These are phyloP conservation scores for Mionectes olivaceus DNA, from an alignment of 2,797 vertebrate genomes.

Conservation along the genomic window DNA sequence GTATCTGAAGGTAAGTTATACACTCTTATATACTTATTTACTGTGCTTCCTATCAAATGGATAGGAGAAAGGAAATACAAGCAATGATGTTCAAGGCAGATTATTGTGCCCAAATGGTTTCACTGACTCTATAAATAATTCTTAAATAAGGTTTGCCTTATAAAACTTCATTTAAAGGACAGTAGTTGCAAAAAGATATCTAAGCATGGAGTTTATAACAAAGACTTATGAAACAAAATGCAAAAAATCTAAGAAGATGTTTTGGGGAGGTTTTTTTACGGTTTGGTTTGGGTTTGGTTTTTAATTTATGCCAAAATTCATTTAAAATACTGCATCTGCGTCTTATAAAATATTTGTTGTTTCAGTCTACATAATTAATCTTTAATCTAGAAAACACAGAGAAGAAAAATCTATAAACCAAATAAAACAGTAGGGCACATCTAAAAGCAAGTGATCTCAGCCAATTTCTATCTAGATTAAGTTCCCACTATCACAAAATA, in stretches of 20 bases:
- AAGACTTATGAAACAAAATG: not conserved
- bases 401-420: not conserved
- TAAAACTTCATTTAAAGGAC: not conserved
- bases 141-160: not conserved
- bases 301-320: not conserved
- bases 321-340: not conserved
- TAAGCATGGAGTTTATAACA: not conserved
- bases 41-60: not conserved
- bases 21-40: not conserved
- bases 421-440: not conserved
- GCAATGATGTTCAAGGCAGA: not conserved
- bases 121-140: not conserved
- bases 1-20: slow-evolving; percentile 60
- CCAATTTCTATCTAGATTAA: not conserved
- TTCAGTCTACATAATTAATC: not conserved
- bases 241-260: not conserved
- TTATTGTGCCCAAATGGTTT: not conserved
- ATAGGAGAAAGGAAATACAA: not conserved
- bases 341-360: not conserved
- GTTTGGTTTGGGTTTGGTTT: not conserved
- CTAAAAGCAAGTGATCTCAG: not conserved
- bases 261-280: not conserved
- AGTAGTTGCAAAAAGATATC: not conserved
- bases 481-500: not conserved
- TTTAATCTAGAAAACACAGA: not conserved